phyloP scores from a whole-genome alignment of 1,140 invertebrate genomes.

The Papilio dardanus region DNA sequence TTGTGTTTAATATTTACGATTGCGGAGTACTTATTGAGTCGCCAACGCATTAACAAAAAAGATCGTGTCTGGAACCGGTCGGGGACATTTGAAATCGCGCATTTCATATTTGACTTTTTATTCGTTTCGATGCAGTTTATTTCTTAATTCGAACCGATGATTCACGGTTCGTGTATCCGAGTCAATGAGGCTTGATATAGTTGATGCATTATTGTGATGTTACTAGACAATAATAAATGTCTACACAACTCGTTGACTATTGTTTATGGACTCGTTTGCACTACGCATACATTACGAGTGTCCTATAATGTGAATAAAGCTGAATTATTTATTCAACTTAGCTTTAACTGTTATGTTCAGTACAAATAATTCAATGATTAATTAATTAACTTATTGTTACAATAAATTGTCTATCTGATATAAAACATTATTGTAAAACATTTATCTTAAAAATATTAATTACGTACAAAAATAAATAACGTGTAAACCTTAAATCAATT shows the following conservation, averaged over 20 bases:
- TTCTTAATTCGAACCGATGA: conserved; percentile 63
- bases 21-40: conserved; percentile 33
- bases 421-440: background rate
- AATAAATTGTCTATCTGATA: background rate
- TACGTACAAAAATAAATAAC: background rate
- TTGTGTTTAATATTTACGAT: conserved; percentile 35
- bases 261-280: conserved; percentile 73
- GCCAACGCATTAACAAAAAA: conserved; percentile 39
- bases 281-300: conserved; percentile 63
- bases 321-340: conserved; percentile 29
- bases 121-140: conserved; percentile 55
- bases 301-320: conserved; percentile 41
- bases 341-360: conserved; percentile 13
- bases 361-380: background rate
- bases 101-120: conserved; percentile 57
- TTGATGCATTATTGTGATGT: conserved; percentile 77
- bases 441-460: background rate
- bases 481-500: too few relatives aligned
- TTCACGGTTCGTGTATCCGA: conserved; percentile 69
- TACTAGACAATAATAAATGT: conserved; percentile 72
- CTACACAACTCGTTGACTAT: conserved; percentile 69
- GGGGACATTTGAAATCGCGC: conserved; percentile 50
- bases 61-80: conserved; percentile 30
- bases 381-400: conserved; percentile 2
- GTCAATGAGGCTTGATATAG: conserved; percentile 75